phyloP scores from a whole-genome alignment of 2,113 vertebrate species.

The Macquaria australasica region DNA sequence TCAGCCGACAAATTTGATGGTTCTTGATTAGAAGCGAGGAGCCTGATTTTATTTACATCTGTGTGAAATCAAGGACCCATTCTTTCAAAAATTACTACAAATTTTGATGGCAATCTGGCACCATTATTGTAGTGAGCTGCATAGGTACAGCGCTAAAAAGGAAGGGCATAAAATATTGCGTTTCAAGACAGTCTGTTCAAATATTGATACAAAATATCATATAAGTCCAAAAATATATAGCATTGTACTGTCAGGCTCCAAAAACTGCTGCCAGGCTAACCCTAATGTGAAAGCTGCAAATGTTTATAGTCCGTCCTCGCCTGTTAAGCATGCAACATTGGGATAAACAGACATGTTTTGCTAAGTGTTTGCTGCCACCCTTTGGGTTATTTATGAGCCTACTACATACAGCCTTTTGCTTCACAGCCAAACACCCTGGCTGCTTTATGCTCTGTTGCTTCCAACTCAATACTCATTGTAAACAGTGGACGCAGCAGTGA shows the following conservation, averaged over 20 bases:
- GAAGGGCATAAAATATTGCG: neutral
- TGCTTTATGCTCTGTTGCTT: slow-evolving; percentile 55
- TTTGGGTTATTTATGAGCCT: slow-evolving; percentile 52
- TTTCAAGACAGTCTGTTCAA: neutral
- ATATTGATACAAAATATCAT: neutral
- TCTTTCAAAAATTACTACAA: neutral
- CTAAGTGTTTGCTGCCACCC: slow-evolving; percentile 38
- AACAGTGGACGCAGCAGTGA: slow-evolving; percentile 38
- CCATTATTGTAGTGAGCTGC: neutral
- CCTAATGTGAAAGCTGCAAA: slow-evolving; percentile 14
- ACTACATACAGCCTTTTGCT: slow-evolving; percentile 22
- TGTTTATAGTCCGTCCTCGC: slow-evolving; percentile 22
- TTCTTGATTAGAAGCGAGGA: too few relatives aligned
- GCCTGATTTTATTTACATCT: neutral
- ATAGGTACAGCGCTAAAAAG: neutral
- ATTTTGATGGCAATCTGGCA: neutral
- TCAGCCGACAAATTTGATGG: too few relatives aligned
- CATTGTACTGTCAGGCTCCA: neutral
- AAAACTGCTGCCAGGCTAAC: neutral
- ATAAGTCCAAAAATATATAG: neutral
- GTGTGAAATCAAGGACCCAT: neutral
- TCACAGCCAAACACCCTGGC: slow-evolving; percentile 48
- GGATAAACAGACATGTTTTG: slow-evolving; percentile 59
- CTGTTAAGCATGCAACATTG: slow-evolving; percentile 30
- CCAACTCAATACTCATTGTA: slow-evolving; percentile 12